phyloP scores from a whole-genome alignment of 2,113 vertebrate genomes.

The Parotia lawesii region DNA sequence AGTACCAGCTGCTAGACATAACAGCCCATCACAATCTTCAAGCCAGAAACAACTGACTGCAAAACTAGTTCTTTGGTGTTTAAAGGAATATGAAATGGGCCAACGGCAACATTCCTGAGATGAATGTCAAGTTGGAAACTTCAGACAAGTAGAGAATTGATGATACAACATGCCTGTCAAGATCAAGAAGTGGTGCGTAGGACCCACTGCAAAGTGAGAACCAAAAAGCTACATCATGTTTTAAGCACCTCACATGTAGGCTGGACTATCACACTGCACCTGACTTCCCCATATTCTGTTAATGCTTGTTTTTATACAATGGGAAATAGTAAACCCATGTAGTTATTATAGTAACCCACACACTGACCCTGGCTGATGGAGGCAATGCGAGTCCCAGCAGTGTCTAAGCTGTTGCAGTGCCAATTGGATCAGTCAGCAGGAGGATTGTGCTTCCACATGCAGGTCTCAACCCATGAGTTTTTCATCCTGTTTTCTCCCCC shows the following conservation, averaged over 20 bases:
- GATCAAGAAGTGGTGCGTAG: not conserved
- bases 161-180: not conserved
- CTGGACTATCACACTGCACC: not conserved
- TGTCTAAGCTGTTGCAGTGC: not conserved
- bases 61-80: not conserved
- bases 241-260: not conserved
- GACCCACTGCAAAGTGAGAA: not conserved
- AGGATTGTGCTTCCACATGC: not conserved
- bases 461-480: not conserved
- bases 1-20: not conserved
- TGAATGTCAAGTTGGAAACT: not conserved
- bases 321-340: not conserved
- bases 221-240: not conserved
- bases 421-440: not conserved
- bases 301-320: not conserved
- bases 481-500: not conserved
- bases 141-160: not conserved
- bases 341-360: not conserved
- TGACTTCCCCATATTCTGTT: not conserved
- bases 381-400: fast-evolving
- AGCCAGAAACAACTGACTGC: not conserved
- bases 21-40: not conserved
- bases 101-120: not conserved
- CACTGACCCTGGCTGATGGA: not conserved
- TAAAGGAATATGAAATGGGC: not conserved